Evolutionary conservation across 2,113 vertebrate genomes (phyloP).

Genomic region (Chloroceryle aenea): DNA sequence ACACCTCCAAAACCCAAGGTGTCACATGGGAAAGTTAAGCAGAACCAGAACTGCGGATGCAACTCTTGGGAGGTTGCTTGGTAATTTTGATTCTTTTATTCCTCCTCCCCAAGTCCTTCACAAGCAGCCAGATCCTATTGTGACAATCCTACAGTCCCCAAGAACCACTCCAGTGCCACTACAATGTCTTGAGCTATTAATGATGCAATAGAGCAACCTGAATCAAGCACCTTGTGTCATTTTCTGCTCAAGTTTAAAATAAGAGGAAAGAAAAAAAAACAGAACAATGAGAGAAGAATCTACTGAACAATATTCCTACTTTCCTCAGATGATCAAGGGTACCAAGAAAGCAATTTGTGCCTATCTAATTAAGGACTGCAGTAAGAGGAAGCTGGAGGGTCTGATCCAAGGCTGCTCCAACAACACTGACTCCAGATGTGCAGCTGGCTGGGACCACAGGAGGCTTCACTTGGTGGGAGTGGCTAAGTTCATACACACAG

Average conservation of each 20-base stretch:
- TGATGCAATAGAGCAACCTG: accelerated
- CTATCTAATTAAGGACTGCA: neutral
- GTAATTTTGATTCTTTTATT: neutral
- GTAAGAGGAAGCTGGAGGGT: neutral
- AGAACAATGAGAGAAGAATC: neutral
- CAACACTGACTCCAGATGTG: neutral
- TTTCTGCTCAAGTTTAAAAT: neutral
- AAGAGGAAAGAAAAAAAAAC: neutral
- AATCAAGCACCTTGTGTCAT: neutral
- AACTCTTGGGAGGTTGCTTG: neutral
- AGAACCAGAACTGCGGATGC: neutral
- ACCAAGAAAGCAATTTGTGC: neutral
- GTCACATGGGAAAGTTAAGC: too few species aligned
- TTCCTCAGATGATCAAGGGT: accelerated
- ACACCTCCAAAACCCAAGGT: neutral
- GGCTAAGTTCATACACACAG: accelerated
- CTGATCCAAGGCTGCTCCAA: neutral
- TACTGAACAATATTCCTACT: accelerated
- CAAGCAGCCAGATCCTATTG: neutral
- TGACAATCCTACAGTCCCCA: neutral
- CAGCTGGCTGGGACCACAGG: neutral
- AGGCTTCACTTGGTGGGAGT: too few species aligned
- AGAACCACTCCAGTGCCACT: neutral
- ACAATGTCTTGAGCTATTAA: neutral
- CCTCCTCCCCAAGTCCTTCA: neutral